Evolutionary conservation across 2,113 vertebrate species (phyloP), one percentile per base, ranked within the genome.

Genomic region (Carassius auratus): DNA sequence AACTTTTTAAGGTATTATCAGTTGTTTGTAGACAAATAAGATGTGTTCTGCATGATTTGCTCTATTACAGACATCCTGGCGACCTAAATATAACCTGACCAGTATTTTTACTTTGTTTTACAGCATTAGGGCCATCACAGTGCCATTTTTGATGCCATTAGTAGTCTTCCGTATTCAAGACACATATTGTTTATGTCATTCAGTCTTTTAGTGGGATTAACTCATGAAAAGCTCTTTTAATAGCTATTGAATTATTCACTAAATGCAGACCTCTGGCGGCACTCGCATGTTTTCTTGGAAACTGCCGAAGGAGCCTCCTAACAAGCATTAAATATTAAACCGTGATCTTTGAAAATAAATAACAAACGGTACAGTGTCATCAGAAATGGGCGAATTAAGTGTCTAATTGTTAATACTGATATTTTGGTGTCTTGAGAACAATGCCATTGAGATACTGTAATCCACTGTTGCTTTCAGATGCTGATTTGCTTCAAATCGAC

Each of bases 301-400:
- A 69, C 77, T 83, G 69, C 42, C 59, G 80, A 26, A 14, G 61
- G 71, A 71, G 50, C 50, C 50, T 52, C 5, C 50, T 52, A 52
- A 52, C 50, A 52, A 52, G 76, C 80, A 84, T 88, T 84, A 88
- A 86, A 88, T 88, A 88, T 88, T 88, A 68, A 86, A 64, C 62
- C 13, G 42, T 48, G 50, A 81, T 48, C 55, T 74, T 79, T 80
- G 66, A 78, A 71, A 85, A 73, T 30, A 42, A 30, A 84, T 80
- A 75, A 75, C 59, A 86, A 86, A 88, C 76, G 17, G 26, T 19
- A 48, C 45, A 75, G 33, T 55, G 23, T 50, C 71, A 79, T 79
- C 13, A 83, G 14, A 79, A 81, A 61, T 19, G 30, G 42, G 38
- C 66, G 57, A 86, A 79, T 80, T 33, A 7, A 42, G 42, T 42